Evolutionary conservation across 2,113 vertebrate species (phyloP).

Genomic region (Lathamus discolor): DNA sequence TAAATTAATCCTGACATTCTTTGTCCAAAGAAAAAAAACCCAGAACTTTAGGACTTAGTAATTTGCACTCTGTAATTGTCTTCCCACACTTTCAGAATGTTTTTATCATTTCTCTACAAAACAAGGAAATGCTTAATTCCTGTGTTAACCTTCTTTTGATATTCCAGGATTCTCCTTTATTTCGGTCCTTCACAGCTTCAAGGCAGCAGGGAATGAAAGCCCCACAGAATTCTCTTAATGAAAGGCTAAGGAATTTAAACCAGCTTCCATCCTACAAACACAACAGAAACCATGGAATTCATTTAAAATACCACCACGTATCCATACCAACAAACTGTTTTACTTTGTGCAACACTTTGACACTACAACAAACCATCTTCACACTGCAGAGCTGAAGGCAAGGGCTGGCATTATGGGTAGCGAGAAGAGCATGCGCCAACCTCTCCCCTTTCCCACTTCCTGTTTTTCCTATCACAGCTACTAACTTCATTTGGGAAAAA

Average conservation of each 20-base stretch:
- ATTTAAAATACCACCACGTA: neutral
- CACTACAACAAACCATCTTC: neutral
- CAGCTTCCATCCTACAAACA: neutral
- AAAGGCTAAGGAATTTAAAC: slow-evolving; percentile 5
- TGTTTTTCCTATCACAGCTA: neutral
- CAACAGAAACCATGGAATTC: neutral
- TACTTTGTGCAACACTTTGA: neutral
- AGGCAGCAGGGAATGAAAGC: neutral
- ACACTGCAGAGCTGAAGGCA: neutral
- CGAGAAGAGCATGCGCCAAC: neutral
- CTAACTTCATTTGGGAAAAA: neutral
- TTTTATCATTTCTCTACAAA: neutral
- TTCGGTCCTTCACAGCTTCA: neutral
- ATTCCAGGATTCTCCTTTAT: neutral
- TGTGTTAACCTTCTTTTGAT: neutral
- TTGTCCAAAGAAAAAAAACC: neutral
- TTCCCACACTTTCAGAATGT: neutral
- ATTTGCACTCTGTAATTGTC: neutral
- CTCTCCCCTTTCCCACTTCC: neutral
- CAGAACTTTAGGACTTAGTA: neutral
- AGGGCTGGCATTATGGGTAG: neutral
- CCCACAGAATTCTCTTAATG: neutral
- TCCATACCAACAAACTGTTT: neutral
- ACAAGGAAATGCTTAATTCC: neutral
- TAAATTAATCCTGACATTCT: neutral